Percentiles rank a stretch among this genome's conserved stretches.
Evolutionary conservation across 53 echinoderm and acorn worm genomes (phyloP).

Genomic region (Henricia sp.): DNA sequence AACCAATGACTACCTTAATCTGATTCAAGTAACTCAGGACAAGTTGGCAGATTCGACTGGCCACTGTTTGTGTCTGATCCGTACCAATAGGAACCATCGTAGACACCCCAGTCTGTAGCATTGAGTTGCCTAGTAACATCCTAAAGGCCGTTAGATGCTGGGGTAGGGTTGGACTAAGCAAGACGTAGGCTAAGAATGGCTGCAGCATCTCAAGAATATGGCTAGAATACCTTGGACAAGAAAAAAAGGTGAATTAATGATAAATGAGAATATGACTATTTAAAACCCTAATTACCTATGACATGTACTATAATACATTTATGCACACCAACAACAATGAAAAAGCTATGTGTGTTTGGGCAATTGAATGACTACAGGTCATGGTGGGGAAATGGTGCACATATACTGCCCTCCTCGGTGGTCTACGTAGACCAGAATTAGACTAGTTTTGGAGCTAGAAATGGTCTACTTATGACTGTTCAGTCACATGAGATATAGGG

Average conservation of each 20-base stretch:
- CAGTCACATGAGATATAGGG: too few relatives aligned
- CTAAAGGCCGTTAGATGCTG: conserved; percentile 25
- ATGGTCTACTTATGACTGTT: too few relatives aligned
- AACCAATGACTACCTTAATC: conserved; percentile 47
- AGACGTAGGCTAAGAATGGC: conserved; percentile 66
- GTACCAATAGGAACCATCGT: neutral
- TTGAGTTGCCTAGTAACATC: conserved; percentile 9
- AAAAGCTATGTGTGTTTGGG: too few relatives aligned
- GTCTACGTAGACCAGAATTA: too few relatives aligned
- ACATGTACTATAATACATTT: neutral
- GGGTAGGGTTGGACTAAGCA: conserved; percentile 60
- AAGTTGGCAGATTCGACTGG: conserved; percentile 20
- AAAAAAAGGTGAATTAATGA: neutral
- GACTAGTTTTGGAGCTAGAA: too few relatives aligned
- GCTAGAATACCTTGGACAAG: conserved; percentile 22
- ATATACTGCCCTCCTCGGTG: too few relatives aligned
- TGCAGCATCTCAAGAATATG: conserved; percentile 42
- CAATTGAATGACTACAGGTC: too few relatives aligned
- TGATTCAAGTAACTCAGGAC: conserved; percentile 53
- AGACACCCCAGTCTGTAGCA: conserved; percentile 15
- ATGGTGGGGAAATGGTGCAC: too few relatives aligned
- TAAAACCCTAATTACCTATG: neutral
- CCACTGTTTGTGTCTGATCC: neutral
- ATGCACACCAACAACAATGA: too few relatives aligned
- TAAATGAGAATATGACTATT: neutral